Evolutionary conservation across 2,797 vertebrate genomes (phyloP).

Genomic region (Artibeus lituratus): DNA sequence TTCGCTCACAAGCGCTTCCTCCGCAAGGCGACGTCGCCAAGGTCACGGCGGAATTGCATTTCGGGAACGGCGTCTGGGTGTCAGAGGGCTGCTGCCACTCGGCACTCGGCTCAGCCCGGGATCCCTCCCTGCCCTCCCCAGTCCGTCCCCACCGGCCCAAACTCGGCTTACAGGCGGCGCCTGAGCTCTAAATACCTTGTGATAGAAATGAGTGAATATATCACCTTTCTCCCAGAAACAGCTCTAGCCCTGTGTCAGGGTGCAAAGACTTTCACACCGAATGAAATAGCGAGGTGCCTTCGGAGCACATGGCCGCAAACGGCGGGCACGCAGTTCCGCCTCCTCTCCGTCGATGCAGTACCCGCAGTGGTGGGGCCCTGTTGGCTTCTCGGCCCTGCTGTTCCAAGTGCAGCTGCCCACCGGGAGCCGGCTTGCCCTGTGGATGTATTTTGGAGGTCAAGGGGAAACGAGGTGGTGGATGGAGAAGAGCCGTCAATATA

Average conservation of each 20-base stretch:
- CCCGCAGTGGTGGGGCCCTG: fast-evolving
- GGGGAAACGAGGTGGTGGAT: fast-evolving
- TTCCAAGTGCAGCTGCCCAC: neutral
- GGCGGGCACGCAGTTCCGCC: no score
- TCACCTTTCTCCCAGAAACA: neutral
- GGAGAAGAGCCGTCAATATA: neutral
- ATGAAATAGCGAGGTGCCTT: fast-evolving
- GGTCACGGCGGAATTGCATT: neutral
- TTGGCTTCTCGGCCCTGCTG: neutral
- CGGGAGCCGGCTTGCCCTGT: neutral
- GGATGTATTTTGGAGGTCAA: neutral
- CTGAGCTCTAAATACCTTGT: neutral
- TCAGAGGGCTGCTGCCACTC: fast-evolving
- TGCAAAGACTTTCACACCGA: fast-evolving
- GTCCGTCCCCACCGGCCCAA: neutral
- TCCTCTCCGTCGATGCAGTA: neutral
- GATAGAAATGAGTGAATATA: neutral
- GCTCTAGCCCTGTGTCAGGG: neutral
- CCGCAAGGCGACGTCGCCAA: neutral
- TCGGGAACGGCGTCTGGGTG: neutral
- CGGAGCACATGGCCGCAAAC: fast-evolving
- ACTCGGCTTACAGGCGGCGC: neutral
- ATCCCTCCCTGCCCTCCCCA: neutral
- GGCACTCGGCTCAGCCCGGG: fast-evolving
- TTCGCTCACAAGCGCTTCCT: neutral